Conservation (phyloP, 2,113 vertebrate genomes). For the Perca schrenkii region DNA sequence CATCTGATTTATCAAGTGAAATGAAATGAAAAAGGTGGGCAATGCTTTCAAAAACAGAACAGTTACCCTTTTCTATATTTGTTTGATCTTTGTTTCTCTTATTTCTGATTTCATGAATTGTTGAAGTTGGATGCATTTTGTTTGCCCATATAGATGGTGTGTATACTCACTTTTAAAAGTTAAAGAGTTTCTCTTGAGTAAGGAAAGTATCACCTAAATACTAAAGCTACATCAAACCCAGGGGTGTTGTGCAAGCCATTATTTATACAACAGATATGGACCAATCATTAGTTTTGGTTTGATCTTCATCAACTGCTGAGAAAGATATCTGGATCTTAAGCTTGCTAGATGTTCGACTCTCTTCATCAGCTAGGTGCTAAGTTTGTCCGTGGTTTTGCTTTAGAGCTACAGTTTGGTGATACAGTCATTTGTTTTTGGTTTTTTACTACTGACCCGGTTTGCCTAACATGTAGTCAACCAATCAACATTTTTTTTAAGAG, state of each 20-base stretch:
- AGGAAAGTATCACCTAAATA: no score
- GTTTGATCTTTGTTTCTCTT: not conserved
- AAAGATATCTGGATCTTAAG: not conserved
- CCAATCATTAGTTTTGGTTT: no score
- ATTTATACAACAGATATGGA: no score
- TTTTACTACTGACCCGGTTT: not conserved
- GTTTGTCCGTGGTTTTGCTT: not conserved
- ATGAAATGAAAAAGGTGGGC: slow-evolving; percentile 1
- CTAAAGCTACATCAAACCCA: no score
- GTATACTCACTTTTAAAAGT: no score
- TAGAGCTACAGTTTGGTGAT: not conserved
- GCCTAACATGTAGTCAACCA: not conserved
- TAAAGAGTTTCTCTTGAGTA: no score
- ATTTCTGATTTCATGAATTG: slow-evolving; percentile 9
- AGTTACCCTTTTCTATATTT: not conserved
- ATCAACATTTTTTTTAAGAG: not conserved
- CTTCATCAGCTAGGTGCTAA: not conserved
- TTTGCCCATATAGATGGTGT: not conserved
- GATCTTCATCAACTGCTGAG: not conserved
- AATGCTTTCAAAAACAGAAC: slow-evolving; percentile 15
- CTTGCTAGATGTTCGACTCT: not conserved
- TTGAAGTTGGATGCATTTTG: not conserved
- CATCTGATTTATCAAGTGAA: slow-evolving; percentile 24
- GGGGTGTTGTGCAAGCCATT: no score
- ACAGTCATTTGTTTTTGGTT: not conserved